Base-by-base conservation (phyloP, 2,888 invertebrate species). In the Thereva unica region DNA sequence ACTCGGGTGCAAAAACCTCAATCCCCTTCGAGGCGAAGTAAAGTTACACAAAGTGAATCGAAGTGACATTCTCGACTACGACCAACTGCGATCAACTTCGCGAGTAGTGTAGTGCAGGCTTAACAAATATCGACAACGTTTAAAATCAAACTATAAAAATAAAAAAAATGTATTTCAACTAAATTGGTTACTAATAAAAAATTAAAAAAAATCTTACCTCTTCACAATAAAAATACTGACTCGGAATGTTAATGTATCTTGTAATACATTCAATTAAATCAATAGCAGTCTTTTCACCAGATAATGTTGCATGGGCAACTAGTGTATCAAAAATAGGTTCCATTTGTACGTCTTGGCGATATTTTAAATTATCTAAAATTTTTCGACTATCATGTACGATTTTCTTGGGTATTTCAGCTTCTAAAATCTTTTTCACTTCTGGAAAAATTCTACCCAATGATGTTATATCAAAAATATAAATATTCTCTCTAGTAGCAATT, bases 381-480 rank as follows among this genome's bases (percentile, higher is more conserved):
- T 71, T 72, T 38, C 74, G 72, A 23, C 74, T 72, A 54, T 74
- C 73, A 57, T 73, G 74, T 5, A 75, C 61, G 5, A 72, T 73
- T 68, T 76, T 76, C 4, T 71, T 74, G 4, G 73, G 74, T 3
- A 67, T 67, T 12, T 71, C 70, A 0, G 75, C 68, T 66, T 75
- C 72, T 1, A 76, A 66, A 12, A 76, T 68, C 4, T 67, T 61
- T 52, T 71, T 73, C 0, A 76, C 53, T 55, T 75, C 76, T 10
- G 72, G 72, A 47, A 73, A 74, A 5, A 76, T 66, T 57, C 69
- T 71, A 5, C 75, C 75, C 47, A 76, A 59, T 6, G 59, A 71
- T 8, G 73, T 38, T 5, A 76, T 71, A 68, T 76, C 76, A 65
- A 76, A 75, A 37, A 76, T 72, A 68, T 75, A 76, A 4, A 75